phyloP scores from a whole-genome alignment of 2,888 invertebrate species.

The Agonopterix heracliana region DNA sequence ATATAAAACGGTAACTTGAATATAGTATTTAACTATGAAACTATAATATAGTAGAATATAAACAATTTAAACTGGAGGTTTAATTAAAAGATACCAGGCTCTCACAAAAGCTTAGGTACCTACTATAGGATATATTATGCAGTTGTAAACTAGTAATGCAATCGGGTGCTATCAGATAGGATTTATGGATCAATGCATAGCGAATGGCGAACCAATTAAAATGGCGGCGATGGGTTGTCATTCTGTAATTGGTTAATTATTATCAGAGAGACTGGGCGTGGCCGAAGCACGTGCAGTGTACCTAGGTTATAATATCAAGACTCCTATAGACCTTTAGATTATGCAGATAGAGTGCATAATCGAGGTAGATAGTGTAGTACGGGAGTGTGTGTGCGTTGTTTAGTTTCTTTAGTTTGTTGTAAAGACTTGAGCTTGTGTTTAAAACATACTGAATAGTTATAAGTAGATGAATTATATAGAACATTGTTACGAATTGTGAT shows the following conservation, averaged over 20 bases:
- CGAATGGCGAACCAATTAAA: constrained; percentile 64
- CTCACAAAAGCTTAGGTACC: constrained; percentile 9
- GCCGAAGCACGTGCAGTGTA: constrained; percentile 36
- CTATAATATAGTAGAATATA: too few relatives aligned
- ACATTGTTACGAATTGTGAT: too few relatives aligned
- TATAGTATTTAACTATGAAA: too few relatives aligned
- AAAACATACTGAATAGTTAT: too few relatives aligned
- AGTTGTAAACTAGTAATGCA: background rate
- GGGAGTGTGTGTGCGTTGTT: too few relatives aligned
- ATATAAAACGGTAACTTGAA: too few relatives aligned
- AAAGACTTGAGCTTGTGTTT: too few relatives aligned
- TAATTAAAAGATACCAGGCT: constrained; percentile 18
- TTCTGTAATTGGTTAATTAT: constrained; percentile 73
- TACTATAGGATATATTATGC: background rate
- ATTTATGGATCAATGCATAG: constrained; percentile 45
- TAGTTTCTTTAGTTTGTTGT: too few relatives aligned
- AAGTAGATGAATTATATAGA: too few relatives aligned
- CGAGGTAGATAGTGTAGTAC: background rate
- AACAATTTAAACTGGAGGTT: background rate
- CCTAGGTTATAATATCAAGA: constrained; percentile 5
- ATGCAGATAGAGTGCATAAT: background rate
- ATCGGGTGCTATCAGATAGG: constrained; percentile 23
- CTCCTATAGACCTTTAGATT: constrained; percentile 3
- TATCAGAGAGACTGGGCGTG: constrained; percentile 59
- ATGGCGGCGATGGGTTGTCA: constrained; percentile 66